Base-by-base conservation (phyloP, 2,888 invertebrate species). In the Prosopocoilus inquinatus region DNA sequence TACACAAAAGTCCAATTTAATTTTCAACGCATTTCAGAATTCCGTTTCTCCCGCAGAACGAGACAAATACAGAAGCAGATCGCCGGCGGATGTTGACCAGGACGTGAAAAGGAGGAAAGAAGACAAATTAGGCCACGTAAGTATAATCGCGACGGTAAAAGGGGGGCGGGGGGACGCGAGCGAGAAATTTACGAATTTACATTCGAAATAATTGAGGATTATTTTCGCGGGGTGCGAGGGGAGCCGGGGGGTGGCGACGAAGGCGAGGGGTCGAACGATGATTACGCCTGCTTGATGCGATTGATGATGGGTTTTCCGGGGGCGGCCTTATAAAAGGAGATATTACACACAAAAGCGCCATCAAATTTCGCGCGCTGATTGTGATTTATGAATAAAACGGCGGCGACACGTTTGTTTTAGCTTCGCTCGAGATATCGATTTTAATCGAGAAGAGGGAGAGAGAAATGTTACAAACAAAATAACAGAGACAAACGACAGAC, bases 21-120 rank as follows among this genome's bases (percentile, higher is more conserved):
- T 62, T 67, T 13, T 41, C 13, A 15, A 15, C 38, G 7, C 12
- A 64, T 80, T 79, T 41, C 85, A 91, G 91, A 91, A 88, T 80
- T 91, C 91, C 69, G 90, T 91, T 80, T 91, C 91, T 56, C 92
- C 92, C 8, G 90, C 88, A 51, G 89, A 89, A 71, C 80, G 88
- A 68, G 91, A 91, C 77, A 91, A 91, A 75, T 91, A 91, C 75
- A 83, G 91, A 76, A 87, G 90, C 67, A 81, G 90, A 74, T 90
- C 90, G 78, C 89, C 90, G 11, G 84, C 87, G 5, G 84, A 84
- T 61, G 81, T 81, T 50, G 80, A 82, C 63, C 84, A 85, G 61
- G 86, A 86, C 65, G 82, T 86, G 70, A 88, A 88, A 73, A 79
- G 89, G 66, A 88, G 90, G 78, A 90, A 91, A 77, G 91, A 91